A percentile compares a stretch with the other conserved stretches of the same genome.
Conservation (phyloP, 2,113 vertebrate species). For the Sceloporus tristichus region DNA sequence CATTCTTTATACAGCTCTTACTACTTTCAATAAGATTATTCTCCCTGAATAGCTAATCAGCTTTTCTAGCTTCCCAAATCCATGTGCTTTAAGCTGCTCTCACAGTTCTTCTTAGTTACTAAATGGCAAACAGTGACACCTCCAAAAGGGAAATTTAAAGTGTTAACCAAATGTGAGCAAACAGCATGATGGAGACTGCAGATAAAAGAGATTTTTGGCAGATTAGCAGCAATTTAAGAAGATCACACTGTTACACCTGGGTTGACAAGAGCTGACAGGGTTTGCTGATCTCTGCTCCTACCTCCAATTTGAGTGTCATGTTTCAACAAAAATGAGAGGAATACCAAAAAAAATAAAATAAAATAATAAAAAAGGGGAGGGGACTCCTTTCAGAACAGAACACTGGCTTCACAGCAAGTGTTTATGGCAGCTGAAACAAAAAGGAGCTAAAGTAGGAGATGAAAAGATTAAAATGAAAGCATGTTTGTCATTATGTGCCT, state of each 20-base stretch:
- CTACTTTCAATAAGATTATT: constrained; percentile 83
- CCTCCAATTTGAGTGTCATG: constrained; percentile 80
- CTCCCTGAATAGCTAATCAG: constrained; percentile 86
- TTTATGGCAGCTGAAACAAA: constrained; percentile 65
- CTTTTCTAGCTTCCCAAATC: constrained; percentile 79
- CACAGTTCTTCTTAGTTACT: constrained; percentile 74
- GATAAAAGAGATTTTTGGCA: constrained; percentile 77
- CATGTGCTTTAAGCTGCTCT: constrained; percentile 74
- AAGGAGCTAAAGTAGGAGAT: constrained; percentile 56
- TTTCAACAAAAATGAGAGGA: constrained; percentile 75
- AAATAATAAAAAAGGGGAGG: neutral
- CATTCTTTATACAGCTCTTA: constrained; percentile 79
- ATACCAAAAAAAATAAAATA: constrained; percentile 36
- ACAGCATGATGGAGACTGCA: constrained; percentile 76
- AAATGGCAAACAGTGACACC: constrained; percentile 82
- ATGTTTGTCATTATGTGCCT: constrained; percentile 62
- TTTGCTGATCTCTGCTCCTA: constrained; percentile 82
- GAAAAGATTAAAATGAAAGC: constrained; percentile 71
- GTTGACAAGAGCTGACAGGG: constrained; percentile 83
- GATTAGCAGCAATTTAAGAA: constrained; percentile 82
- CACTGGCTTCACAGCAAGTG: constrained; percentile 60
- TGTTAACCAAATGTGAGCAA: constrained; percentile 83
- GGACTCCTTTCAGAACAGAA: constrained; percentile 48
- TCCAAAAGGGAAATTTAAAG: constrained; percentile 78
- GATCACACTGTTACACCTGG: constrained; percentile 82